Percentiles rank a stretch among this genome's conserved stretches.
These are phyloP conservation scores for Hirundichthys speculiger DNA, from an alignment of 2,113 vertebrate genomes.

Conservation along the genomic window DNA sequence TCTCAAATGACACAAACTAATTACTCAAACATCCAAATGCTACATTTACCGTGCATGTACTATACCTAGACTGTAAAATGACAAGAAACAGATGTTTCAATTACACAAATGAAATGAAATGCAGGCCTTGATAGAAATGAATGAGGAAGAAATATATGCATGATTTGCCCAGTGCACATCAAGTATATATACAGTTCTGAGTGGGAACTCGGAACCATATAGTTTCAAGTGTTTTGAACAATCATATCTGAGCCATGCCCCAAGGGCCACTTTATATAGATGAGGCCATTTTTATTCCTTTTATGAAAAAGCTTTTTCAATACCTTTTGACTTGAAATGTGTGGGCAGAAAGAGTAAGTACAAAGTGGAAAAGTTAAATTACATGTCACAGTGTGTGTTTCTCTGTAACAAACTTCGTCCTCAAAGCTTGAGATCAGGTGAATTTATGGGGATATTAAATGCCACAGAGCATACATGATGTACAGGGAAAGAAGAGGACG, in stretches of 20 bases:
- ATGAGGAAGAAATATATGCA: neutral
- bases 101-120: constrained; percentile 46
- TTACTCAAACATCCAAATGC: constrained; percentile 55
- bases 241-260: constrained; percentile 14
- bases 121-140: constrained; percentile 38
- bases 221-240: constrained; percentile 54
- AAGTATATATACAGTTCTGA: neutral
- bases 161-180: constrained; percentile 1
- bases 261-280: constrained; percentile 22
- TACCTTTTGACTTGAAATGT: constrained; percentile 23
- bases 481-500: too few relatives aligned
- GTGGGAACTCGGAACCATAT: neutral
- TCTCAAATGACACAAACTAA: constrained; percentile 55
- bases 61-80: constrained; percentile 31
- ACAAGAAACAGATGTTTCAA: constrained; percentile 45
- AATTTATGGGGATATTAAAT: neutral
- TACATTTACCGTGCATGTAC: constrained; percentile 41
- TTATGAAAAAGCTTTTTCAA: constrained; percentile 16
- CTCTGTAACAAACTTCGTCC: constrained; percentile 2
- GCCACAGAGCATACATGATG: too few relatives aligned
- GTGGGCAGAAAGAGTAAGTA: neutral
- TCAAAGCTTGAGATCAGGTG: neutral
- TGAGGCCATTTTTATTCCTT: constrained; percentile 41
- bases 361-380: constrained; percentile 36
- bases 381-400: constrained; percentile 15